A percentile compares a stretch with the other conserved stretches of the same genome.
These are phyloP conservation scores for Carassius gibelio DNA, from an alignment of 2,113 vertebrate genomes.

Conservation along the genomic window DNA sequence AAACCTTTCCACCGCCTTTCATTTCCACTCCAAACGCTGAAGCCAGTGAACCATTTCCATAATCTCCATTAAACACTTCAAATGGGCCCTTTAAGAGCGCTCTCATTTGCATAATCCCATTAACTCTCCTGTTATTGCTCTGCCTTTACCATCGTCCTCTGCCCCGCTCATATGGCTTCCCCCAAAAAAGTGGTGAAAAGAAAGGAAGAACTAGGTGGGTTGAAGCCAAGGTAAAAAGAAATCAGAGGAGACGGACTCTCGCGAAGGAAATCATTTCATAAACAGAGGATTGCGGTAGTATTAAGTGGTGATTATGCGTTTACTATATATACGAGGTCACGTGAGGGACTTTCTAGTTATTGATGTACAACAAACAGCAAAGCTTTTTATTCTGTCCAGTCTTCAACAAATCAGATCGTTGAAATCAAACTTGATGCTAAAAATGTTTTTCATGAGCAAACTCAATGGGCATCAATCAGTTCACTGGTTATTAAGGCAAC, in stretches of 20 bases:
- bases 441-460: background rate
- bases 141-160: slow-evolving; percentile 62
- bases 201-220: slow-evolving; percentile 44
- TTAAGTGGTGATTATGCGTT: slow-evolving; percentile 16
- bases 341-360: background rate
- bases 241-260: slow-evolving; percentile 26
- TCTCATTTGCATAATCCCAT: slow-evolving; percentile 80
- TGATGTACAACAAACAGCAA: background rate
- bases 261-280: slow-evolving; percentile 46
- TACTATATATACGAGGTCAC: background rate
- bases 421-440: background rate
- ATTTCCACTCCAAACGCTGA: slow-evolving; percentile 66
- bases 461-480: too few species aligned
- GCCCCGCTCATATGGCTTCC: slow-evolving; percentile 45
- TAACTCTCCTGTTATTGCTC: slow-evolving; percentile 71
- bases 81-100: slow-evolving; percentile 73
- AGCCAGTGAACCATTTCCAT: slow-evolving; percentile 73
- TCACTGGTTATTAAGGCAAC: too few species aligned
- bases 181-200: slow-evolving; percentile 18
- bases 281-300: slow-evolving; percentile 40
- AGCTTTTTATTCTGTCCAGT: background rate
- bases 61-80: slow-evolving; percentile 82
- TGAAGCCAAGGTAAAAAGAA: slow-evolving; percentile 48
- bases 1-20: slow-evolving; percentile 66
- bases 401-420: too few species aligned